phyloP scores from a whole-genome alignment of 2,888 invertebrate species.

The Drosophila lacicola region DNA sequence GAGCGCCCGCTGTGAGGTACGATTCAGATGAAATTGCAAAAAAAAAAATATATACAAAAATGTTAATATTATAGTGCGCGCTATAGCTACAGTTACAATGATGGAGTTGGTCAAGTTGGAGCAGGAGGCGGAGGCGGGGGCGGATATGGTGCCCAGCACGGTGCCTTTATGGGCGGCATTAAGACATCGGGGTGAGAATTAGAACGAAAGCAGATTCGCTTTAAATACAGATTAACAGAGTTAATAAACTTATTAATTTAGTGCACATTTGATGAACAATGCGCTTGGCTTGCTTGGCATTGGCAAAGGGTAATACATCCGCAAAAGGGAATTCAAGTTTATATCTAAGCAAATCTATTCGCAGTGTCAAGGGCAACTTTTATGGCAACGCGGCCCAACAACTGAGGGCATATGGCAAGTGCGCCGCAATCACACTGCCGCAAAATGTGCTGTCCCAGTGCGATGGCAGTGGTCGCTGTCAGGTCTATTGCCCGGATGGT shows the following conservation, averaged over 20 bases:
- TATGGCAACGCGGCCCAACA: slow-evolving; percentile 65
- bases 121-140: slow-evolving; percentile 26
- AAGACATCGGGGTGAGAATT: slow-evolving; percentile 65
- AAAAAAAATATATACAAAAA: slow-evolving; percentile 28
- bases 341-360: background rate
- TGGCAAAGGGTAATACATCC: slow-evolving; percentile 58
- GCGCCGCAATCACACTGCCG: slow-evolving; percentile 67
- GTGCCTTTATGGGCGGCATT: slow-evolving; percentile 31
- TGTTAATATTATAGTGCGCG: slow-evolving; percentile 19
- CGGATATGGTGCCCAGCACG: slow-evolving; percentile 13
- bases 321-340: background rate
- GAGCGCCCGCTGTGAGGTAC: slow-evolving; percentile 60
- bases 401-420: slow-evolving; percentile 67
- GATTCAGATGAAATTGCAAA: slow-evolving; percentile 13
- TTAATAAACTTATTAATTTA: slow-evolving; percentile 1
- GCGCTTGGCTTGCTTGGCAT: slow-evolving; percentile 56
- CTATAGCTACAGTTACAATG: slow-evolving; percentile 46
- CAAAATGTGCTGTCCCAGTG: slow-evolving; percentile 73
- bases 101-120: background rate
- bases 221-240: background rate
- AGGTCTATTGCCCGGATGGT: slow-evolving; percentile 70
- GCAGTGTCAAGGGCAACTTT: slow-evolving; percentile 59
- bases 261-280: slow-evolving; percentile 39
- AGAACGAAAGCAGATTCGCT: background rate
- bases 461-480: slow-evolving; percentile 71